phyloP scores from a whole-genome alignment of 2,888 invertebrate genomes.

The Autographa pulchrina region DNA sequence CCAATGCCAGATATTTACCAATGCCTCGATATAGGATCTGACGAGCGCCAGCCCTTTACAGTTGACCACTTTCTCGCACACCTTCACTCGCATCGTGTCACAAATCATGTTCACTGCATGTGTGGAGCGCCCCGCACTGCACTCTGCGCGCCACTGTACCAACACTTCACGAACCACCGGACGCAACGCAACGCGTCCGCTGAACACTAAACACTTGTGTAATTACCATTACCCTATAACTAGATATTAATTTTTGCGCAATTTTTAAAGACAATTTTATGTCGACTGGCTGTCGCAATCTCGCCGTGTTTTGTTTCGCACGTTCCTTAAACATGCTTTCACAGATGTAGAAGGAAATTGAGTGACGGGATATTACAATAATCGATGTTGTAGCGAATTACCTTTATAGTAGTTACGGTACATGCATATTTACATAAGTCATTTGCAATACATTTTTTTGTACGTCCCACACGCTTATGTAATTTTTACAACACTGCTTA shows the following conservation, averaged over 20 bases:
- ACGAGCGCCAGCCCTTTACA: constrained; percentile 82
- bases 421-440: constrained; percentile 11
- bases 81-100: constrained; percentile 80
- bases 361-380: constrained; percentile 25
- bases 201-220: constrained; percentile 47
- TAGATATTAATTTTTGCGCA: constrained; percentile 48
- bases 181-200: constrained; percentile 60
- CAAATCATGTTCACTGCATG: constrained; percentile 74
- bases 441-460: neutral
- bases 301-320: constrained; percentile 39
- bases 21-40: constrained; percentile 80
- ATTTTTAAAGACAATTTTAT: constrained; percentile 31
- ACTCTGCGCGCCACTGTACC: constrained; percentile 18
- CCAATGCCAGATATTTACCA: constrained; percentile 69
- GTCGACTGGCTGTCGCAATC: constrained; percentile 36
- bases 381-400: constrained; percentile 22
- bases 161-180: constrained; percentile 55
- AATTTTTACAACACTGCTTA: neutral
- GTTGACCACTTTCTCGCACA: constrained; percentile 83
- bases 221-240: constrained; percentile 56
- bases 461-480: neutral
- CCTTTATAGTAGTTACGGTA: constrained; percentile 8
- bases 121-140: constrained; percentile 27
- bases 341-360: constrained; percentile 39
- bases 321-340: constrained; percentile 38